Evolutionary conservation across 2,797 vertebrate species (phyloP).

Genomic region (Halcyon smyrnensis): DNA sequence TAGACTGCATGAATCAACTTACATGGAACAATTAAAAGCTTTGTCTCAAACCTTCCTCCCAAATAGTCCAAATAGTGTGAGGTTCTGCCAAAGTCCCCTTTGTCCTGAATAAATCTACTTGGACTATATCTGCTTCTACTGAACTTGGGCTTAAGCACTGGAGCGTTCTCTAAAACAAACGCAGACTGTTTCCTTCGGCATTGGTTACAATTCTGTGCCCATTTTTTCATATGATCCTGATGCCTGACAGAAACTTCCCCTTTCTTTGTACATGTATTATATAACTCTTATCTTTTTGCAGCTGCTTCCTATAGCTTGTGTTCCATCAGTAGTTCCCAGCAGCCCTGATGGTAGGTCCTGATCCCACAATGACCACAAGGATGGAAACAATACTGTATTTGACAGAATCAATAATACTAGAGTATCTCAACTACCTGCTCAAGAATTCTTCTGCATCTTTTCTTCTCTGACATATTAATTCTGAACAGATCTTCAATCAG

Average conservation of each 20-base stretch:
- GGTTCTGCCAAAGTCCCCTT: neutral
- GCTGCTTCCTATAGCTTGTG: neutral
- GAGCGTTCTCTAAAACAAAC: neutral
- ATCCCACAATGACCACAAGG: neutral
- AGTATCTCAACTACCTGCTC: constrained; percentile 86
- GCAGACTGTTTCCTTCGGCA: neutral
- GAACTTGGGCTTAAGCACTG: neutral
- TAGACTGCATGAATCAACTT: neutral
- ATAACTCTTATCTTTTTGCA: neutral
- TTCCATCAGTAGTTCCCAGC: neutral
- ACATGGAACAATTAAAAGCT: neutral
- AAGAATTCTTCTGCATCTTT: constrained; percentile 92
- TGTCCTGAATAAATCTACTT: neutral
- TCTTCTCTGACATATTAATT: constrained; percentile 93
- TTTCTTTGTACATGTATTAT: neutral
- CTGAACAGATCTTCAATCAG: constrained; percentile 96
- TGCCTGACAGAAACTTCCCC: neutral
- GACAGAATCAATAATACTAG: neutral
- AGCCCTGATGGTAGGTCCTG: neutral
- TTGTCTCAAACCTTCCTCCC: neutral
- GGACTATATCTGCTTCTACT: neutral
- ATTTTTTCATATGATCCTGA: neutral
- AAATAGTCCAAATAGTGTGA: neutral
- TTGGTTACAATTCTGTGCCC: neutral
- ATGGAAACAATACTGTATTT: neutral